Base-by-base conservation (phyloP, 2,113 vertebrate genomes). In the Peromyscus californicus region DNA sequence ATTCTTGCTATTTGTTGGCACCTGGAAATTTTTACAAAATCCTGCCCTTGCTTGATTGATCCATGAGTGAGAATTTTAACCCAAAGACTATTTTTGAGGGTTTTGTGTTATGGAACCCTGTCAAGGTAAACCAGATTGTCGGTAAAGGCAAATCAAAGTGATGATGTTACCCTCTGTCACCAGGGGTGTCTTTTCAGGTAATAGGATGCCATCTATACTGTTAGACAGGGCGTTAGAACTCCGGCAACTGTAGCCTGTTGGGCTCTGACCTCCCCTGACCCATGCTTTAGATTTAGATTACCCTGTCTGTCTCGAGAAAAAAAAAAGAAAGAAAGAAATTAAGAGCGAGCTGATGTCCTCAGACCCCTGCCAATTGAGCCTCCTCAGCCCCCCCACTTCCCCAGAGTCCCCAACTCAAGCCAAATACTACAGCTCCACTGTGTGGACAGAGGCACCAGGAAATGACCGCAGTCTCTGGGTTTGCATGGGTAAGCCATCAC, bases 61-160 rank as follows among this genome's bases (percentile, higher is more conserved):
- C 33, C 79, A 31, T 86, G 21, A n/a, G 70, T n/a, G n/a, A 94
- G 82, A 80, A 94, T n/a, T 24, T 76, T 36, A 93, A 96, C 42
- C 59, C 79, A 79, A 79, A 54, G 39, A 19, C 42, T 84, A 31
- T 65, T 93, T 84, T 63, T n/a, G 13, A 91, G 57, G 70, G 4
- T 87, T 45, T 65, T n/a, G 31, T 5, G 0, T 59, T 80, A 63
- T 84, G 70, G 89, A 89, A 92, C 90, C 54, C 9, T 65, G 17
- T 45, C 93, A 85, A 89, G 93, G 61, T 61, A 22, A 72, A 57
- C 45, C 59, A 9, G 24, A 24, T 48, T 39, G 7, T 85, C 69
- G 63, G 16, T 57, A 85, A 57, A 70, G 76, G 31, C 80, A 54
- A n/a, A 33, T 82, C 75, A 74, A 79, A 70, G 59, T 42, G 63